These are phyloP conservation scores for Ophiodon elongatus DNA, from an alignment of 2,113 vertebrate genomes.

Conservation along the genomic window DNA sequence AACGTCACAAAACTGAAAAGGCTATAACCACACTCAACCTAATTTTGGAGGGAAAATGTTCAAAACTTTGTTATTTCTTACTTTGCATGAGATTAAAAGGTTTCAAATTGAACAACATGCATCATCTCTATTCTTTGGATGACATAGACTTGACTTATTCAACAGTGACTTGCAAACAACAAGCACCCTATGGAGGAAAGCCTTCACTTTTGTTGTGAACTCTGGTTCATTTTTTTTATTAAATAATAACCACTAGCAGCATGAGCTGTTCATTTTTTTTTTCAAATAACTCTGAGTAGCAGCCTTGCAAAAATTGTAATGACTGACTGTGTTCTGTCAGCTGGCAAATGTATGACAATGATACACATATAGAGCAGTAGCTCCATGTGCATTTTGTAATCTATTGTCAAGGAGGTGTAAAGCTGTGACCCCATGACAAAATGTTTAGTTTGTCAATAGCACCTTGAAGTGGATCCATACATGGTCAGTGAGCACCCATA, in stretches of 20 bases:
- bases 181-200: background rate
- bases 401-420: slow-evolving; percentile 33
- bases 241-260: background rate
- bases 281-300: background rate
- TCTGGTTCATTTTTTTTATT: background rate
- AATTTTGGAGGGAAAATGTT: background rate
- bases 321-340: background rate
- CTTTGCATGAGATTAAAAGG: background rate
- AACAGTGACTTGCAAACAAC: background rate
- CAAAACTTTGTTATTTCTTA: background rate
- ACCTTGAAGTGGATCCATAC: slow-evolving; percentile 47
- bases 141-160: background rate
- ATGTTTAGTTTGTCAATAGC: slow-evolving; percentile 50
- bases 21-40: background rate
- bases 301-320: background rate
- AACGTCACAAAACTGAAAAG: background rate
- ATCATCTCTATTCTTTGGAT: background rate
- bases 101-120: background rate
- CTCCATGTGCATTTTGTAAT: slow-evolving; percentile 46
- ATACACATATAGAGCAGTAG: background rate
- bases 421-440: slow-evolving; percentile 62
- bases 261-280: background rate
- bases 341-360: background rate
- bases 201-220: background rate
- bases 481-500: slow-evolving; percentile 63